Percentiles rank a stretch among this genome's conserved stretches.
phyloP scores from a whole-genome alignment of 2,797 vertebrate genomes.

The Rallus crepitans region DNA sequence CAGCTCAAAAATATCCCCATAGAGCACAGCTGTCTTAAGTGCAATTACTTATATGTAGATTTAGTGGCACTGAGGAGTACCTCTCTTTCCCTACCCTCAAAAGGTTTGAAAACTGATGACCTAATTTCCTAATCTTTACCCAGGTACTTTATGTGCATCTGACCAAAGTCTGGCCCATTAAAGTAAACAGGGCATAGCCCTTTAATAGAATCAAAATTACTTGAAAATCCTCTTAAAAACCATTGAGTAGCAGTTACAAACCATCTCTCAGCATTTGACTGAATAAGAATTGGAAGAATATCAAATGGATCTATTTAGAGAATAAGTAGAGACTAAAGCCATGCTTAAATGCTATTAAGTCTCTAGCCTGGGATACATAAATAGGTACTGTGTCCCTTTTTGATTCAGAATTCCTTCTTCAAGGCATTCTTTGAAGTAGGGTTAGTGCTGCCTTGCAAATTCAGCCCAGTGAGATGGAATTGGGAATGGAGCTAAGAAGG shows the following conservation, averaged over 20 bases:
- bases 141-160: neutral
- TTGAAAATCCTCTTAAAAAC: slow-evolving; percentile 6
- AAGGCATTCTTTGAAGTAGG: neutral
- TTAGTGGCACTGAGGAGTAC: neutral
- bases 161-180: neutral
- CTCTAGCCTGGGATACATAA: neutral
- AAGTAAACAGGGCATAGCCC: slow-evolving; percentile 2
- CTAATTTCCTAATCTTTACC: neutral
- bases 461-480: neutral
- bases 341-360: neutral
- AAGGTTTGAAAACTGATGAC: neutral
- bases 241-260: neutral
- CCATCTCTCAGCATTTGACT: neutral
- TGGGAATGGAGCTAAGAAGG: neutral
- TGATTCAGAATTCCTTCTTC: neutral
- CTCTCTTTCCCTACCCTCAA: neutral
- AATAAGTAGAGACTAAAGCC: neutral
- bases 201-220: slow-evolving; percentile 2
- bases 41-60: neutral
- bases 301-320: slow-evolving; percentile 5
- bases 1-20: neutral
- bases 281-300: slow-evolving; percentile 20
- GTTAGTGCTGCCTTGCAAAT: neutral
- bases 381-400: neutral
- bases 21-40: slow-evolving; percentile 5